Percentiles rank a stretch among this genome's conserved stretches.
Evolutionary conservation across 2,888 invertebrate species (phyloP).

Genomic region (Unio delphinus): DNA sequence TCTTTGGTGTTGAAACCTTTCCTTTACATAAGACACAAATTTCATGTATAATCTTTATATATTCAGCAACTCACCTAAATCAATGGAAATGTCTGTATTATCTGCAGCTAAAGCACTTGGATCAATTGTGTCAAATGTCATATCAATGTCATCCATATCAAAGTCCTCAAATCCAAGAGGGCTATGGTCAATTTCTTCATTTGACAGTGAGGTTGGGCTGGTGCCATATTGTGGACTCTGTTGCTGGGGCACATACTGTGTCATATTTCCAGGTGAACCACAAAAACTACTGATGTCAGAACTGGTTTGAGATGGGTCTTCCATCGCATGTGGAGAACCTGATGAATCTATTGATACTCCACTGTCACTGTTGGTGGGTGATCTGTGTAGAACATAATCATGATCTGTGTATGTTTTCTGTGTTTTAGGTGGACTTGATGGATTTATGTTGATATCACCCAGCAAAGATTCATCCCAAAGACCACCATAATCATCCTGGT

Average conservation of each 20-base stretch:
- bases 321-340: slow-evolving; percentile 34
- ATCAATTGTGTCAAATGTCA: slow-evolving; percentile 39
- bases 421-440: slow-evolving; percentile 3
- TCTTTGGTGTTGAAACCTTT: too few species aligned
- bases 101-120: slow-evolving; percentile 21
- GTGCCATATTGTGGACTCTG: slow-evolving; percentile 14
- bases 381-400: slow-evolving; percentile 55
- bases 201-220: slow-evolving; percentile 18
- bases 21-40: too few species aligned
- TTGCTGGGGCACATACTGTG: slow-evolving; percentile 19
- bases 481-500: slow-evolving; percentile 28
- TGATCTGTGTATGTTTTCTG: slow-evolving; percentile 45
- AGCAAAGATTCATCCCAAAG: slow-evolving; percentile 22
- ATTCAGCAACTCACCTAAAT: slow-evolving; percentile 21
- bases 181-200: slow-evolving; percentile 14
- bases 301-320: slow-evolving; percentile 25
- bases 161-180: slow-evolving; percentile 44
- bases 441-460: slow-evolving; percentile 7
- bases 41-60: not conserved
- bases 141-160: slow-evolving; percentile 43
- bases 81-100: slow-evolving; percentile 32
- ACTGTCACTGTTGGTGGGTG: slow-evolving; percentile 61
- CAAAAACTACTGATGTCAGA: slow-evolving; percentile 30
- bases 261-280: slow-evolving; percentile 34
- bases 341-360: slow-evolving; percentile 56